Evolutionary conservation across 1,140 invertebrate species (phyloP).

Genomic region (Bombus fervidus): DNA sequence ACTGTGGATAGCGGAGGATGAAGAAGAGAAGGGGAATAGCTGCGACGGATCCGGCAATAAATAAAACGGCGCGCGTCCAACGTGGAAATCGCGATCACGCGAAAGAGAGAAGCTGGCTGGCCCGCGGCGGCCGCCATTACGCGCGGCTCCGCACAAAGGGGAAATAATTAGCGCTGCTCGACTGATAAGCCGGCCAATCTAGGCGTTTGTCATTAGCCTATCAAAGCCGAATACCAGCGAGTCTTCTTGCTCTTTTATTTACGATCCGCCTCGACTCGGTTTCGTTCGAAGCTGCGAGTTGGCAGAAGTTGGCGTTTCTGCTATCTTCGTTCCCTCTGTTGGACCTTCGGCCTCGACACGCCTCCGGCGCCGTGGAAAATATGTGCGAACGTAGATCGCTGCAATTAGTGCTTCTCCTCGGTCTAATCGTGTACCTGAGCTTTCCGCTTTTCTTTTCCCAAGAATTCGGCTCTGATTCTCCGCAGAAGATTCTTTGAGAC

Average conservation of each 20-base stretch:
- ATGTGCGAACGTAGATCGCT: conserved; percentile 70
- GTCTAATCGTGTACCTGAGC: background rate
- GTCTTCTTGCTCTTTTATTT: conserved; percentile 44
- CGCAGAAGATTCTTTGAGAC: too few relatives aligned
- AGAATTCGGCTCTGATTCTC: too few relatives aligned
- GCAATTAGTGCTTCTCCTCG: conserved; percentile 76
- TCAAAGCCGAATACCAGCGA: conserved; percentile 76
- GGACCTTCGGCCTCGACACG: conserved; percentile 62
- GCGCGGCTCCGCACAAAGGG: conserved; percentile 76
- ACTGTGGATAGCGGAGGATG: background rate
- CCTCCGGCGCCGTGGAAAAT: conserved; percentile 69
- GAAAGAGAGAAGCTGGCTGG: conserved; percentile 14
- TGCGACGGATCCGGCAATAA: conserved; percentile 34
- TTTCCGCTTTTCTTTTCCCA: too few relatives aligned
- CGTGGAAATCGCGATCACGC: conserved; percentile 53
- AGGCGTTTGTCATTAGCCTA: conserved; percentile 82
- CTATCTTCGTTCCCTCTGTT: conserved; percentile 45
- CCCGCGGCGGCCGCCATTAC: conserved; percentile 68
- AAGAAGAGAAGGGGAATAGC: background rate
- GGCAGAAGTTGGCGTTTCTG: background rate
- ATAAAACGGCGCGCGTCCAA: conserved; percentile 49
- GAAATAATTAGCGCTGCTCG: conserved; percentile 81
- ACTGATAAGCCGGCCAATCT: conserved; percentile 80
- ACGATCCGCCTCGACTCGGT: background rate
- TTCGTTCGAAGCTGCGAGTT: background rate